A percentile compares a stretch with the other conserved stretches of the same genome.
Evolutionary conservation across 2,888 invertebrate genomes (phyloP).

Genomic region (Tipula lateralis): DNA sequence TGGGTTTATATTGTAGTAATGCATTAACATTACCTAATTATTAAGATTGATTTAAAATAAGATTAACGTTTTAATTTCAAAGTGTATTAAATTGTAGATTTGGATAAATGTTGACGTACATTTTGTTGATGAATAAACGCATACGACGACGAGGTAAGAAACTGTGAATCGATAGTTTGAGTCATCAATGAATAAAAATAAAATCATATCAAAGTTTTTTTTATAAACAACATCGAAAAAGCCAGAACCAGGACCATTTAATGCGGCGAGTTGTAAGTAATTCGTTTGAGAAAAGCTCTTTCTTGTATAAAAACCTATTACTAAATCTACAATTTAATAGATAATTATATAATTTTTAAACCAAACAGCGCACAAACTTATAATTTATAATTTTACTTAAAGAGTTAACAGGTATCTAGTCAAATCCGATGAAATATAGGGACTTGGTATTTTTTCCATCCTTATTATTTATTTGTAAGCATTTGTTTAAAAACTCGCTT

Average conservation of each 20-base stretch:
- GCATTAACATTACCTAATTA: background rate
- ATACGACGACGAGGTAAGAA: too few species aligned
- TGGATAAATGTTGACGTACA: background rate
- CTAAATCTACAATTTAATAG: background rate
- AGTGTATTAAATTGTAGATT: background rate
- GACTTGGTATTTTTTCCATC: too few species aligned
- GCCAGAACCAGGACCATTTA: too few species aligned
- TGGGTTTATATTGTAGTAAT: background rate
- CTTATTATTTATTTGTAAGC: background rate
- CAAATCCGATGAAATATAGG: too few species aligned
- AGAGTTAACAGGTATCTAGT: background rate
- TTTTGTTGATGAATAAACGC: too few species aligned
- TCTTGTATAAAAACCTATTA: too few species aligned
- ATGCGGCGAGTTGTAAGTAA: too few species aligned
- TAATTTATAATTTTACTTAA: background rate
- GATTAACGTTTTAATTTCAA: background rate
- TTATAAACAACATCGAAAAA: too few species aligned
- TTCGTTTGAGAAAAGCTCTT: too few species aligned
- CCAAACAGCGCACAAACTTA: background rate
- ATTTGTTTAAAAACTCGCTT: background rate
- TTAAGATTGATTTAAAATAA: background rate
- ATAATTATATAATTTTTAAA: background rate
- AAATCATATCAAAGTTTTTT: too few species aligned
- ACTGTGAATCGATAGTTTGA: too few species aligned
- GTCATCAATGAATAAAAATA: too few species aligned